Conservation (phyloP, 2,888 invertebrate genomes). For the Rotaria macrura region DNA sequence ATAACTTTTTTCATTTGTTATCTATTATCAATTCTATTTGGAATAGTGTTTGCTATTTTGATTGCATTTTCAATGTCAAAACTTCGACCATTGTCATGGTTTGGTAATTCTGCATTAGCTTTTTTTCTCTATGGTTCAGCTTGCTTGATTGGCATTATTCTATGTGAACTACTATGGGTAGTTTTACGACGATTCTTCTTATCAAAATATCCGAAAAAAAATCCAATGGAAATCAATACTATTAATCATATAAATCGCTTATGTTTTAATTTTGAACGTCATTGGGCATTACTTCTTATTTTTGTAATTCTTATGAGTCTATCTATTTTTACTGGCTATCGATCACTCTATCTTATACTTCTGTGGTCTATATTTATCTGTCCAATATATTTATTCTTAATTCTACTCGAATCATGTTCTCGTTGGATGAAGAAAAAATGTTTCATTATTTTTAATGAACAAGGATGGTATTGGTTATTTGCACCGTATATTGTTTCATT, state of each 20-base stretch:
- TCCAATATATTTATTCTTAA: neutral
- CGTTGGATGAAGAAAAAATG: neutral
- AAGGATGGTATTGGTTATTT: neutral
- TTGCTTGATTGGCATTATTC: neutral
- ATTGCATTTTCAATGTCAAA: neutral
- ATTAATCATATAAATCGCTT: neutral
- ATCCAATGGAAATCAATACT: neutral
- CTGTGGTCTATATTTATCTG: conserved; percentile 3
- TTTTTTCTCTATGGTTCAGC: neutral
- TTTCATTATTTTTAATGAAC: neutral
- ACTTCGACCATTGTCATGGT: neutral
- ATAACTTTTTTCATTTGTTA: neutral
- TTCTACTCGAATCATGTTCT: neutral
- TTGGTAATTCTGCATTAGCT: neutral
- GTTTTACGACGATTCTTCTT: neutral
- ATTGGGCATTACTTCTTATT: neutral
- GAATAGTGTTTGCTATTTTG: neutral
- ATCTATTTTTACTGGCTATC: neutral
- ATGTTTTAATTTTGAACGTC: conserved; percentile 13
- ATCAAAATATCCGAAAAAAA: neutral
- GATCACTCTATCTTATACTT: neutral
- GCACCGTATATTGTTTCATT: neutral
- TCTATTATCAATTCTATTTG: neutral
- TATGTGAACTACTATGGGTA: neutral
- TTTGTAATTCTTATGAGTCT: neutral